Conservation (phyloP, 2,113 vertebrate genomes). For the Salvator merianae region DNA sequence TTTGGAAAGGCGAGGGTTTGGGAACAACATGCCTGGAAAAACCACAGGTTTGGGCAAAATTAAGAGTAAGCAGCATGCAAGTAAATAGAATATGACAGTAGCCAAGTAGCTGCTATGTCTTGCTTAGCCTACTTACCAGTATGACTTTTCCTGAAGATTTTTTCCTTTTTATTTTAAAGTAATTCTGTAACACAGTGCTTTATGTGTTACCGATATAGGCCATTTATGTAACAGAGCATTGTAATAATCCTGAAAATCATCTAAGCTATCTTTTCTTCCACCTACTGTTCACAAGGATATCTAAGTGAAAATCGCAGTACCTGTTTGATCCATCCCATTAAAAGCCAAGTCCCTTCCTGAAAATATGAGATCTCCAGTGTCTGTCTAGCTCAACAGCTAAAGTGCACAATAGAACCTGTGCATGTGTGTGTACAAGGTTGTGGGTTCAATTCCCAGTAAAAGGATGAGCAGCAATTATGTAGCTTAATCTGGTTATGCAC, state of each 20-base stretch:
- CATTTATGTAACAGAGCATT: background rate
- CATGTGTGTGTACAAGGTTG: too few species aligned
- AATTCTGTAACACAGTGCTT: background rate
- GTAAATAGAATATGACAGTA: background rate
- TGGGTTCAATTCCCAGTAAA: too few species aligned
- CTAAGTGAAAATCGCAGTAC: background rate
- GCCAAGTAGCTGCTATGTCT: background rate
- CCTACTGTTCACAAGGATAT: background rate
- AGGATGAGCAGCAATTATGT: too few species aligned
- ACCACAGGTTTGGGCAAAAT: background rate
- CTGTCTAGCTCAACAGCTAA: too few species aligned
- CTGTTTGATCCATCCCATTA: background rate
- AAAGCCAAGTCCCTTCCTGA: background rate
- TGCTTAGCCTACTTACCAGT: background rate
- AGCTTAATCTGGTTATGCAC: too few species aligned
- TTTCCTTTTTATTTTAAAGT: background rate
- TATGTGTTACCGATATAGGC: background rate
- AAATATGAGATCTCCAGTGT: too few species aligned
- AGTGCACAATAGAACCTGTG: too few species aligned
- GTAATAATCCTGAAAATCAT: background rate
- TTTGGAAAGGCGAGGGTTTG: background rate
- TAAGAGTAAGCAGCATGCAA: background rate
- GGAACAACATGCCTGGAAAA: background rate
- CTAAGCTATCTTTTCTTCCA: background rate
- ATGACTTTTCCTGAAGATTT: background rate